phyloP scores from a whole-genome alignment of 2,888 invertebrate species.

The Galeruca laticollis region DNA sequence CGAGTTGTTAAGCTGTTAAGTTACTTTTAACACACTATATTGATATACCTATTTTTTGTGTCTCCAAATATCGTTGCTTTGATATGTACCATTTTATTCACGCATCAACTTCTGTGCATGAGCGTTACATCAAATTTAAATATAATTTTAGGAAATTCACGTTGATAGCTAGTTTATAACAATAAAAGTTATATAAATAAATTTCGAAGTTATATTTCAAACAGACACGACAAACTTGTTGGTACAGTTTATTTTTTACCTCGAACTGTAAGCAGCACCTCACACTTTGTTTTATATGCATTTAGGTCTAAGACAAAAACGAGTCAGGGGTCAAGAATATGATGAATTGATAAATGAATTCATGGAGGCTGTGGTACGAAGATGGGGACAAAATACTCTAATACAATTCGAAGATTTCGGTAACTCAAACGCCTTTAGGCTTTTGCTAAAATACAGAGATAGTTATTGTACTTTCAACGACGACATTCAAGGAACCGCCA shows the following conservation, averaged over 20 bases:
- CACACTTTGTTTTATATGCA: neutral
- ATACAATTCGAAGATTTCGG: slow-evolving; percentile 99
- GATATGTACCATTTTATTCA: no score
- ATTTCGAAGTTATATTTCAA: no score
- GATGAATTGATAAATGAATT: slow-evolving; percentile 97
- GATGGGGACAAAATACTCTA: slow-evolving; percentile 87
- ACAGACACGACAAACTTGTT: no score
- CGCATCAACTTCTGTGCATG: no score
- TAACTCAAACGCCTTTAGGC: slow-evolving; percentile 95
- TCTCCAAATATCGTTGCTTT: no score
- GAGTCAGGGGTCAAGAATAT: slow-evolving; percentile 86
- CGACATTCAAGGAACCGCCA: slow-evolving; percentile 89
- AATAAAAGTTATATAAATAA: no score
- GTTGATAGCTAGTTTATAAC: no score
- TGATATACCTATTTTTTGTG: no score
- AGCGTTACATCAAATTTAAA: no score
- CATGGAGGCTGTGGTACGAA: slow-evolving; percentile 89
- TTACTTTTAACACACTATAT: no score
- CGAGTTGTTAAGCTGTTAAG: no score
- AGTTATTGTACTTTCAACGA: slow-evolving; percentile 97
- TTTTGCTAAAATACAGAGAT: slow-evolving; percentile 90
- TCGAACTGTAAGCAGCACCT: neutral
- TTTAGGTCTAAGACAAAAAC: slow-evolving; percentile 79
- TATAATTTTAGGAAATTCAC: no score
- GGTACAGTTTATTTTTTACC: neutral